Evolutionary conservation across 2,888 invertebrate species (phyloP), one percentile per base, ranked within the genome.

Genomic region (Belgica antarctica): DNA sequence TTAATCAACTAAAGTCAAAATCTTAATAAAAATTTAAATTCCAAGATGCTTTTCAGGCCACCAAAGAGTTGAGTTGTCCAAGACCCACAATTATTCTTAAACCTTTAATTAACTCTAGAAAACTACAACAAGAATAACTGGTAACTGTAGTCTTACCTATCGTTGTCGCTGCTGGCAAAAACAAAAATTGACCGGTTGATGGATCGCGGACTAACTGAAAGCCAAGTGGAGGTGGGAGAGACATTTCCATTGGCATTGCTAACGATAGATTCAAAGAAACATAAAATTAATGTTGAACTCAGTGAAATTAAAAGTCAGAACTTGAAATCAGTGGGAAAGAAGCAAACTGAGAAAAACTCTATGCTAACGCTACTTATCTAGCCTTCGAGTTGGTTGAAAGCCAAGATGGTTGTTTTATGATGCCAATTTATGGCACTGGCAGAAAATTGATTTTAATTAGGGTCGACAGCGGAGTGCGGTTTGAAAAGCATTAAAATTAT

Each of bases 201-300:
- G 93, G 90, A 78, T 94, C 94, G 73, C 94, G 86, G 65, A 92
- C 89, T 76, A 94, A 83, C 81, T 94, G 94, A 80, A 89, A 90
- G 71, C 93, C 93, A 71, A 90, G 87, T 71, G 88, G 90, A 77
- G 82, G 87, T 83, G 86, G 83, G 73, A 89, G 86, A 70, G 82
- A 83, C 80, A 89, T 84, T 83, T 88, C 86, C 75, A 88, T 87
- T 79, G 89, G 89, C 83, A 89, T 85, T 71, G 88, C 86, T 75
- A 89, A 77, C 75, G 76, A 74, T 73, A 73, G 72, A 72, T 72
- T 72, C 57, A 70, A 34, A 57, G 34, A 65, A 71, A 70, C 61
- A 22, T 62, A 47, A 62, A 71, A 65, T 46, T 70, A 71, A 66
- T 19, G 17, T 47, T 17, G 19, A 27, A 62, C 4, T 62, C 52